phyloP scores from a whole-genome alignment of 2,113 vertebrate genomes.

The Steatornis caripensis region DNA sequence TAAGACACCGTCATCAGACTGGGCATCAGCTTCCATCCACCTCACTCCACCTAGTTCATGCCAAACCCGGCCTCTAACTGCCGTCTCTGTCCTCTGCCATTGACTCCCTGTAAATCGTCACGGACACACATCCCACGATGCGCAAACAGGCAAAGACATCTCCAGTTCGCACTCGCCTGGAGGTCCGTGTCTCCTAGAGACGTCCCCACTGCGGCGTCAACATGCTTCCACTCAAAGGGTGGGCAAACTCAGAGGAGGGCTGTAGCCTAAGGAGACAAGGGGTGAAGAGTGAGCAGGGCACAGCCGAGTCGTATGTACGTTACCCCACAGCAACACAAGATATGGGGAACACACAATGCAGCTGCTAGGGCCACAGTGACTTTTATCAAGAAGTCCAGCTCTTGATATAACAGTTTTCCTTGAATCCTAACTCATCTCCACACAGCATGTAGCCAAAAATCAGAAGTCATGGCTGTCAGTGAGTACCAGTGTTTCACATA shows the following conservation, averaged over 20 bases:
- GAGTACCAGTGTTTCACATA: not conserved
- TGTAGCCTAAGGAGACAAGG: not conserved
- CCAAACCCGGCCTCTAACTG: not conserved
- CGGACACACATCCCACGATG: accelerated
- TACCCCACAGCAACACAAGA: not conserved
- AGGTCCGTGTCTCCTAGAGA: not conserved
- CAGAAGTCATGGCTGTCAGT: not conserved
- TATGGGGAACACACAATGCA: not conserved
- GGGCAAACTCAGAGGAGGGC: not conserved
- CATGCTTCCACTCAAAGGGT: not conserved
- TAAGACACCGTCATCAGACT: not conserved
- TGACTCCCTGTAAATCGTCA: not conserved
- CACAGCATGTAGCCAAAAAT: not conserved
- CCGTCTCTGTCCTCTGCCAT: not conserved
- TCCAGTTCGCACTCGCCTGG: not conserved
- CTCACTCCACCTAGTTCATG: not conserved
- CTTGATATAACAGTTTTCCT: not conserved
- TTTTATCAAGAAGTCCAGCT: not conserved
- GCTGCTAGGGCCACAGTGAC: not conserved
- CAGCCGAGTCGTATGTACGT: not conserved
- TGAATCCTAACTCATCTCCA: not conserved
- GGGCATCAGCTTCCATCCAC: not conserved
- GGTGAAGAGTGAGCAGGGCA: not conserved
- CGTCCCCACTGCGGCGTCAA: not conserved
- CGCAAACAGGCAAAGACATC: not conserved